Percentiles rank a stretch among this genome's conserved stretches.
phyloP scores from a whole-genome alignment of 2,888 invertebrate genomes.

The Chalcis sispes region DNA sequence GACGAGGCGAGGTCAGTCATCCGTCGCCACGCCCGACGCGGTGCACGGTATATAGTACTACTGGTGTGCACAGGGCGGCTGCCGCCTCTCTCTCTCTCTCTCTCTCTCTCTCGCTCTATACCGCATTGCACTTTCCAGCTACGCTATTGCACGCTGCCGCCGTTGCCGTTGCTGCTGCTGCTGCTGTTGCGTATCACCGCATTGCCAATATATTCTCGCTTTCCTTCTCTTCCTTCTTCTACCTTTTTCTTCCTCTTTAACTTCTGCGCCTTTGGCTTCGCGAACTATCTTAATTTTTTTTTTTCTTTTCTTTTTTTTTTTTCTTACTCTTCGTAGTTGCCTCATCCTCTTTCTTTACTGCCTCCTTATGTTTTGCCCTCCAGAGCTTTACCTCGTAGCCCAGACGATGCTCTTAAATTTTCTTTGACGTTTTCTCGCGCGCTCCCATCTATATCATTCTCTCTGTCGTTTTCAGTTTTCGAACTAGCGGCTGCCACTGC shows the following conservation, averaged over 20 bases:
- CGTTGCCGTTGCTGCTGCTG: constrained; percentile 49
- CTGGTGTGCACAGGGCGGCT: constrained; percentile 39
- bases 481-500: background rate
- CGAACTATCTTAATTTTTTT: background rate
- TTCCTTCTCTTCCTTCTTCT: constrained; percentile 6
- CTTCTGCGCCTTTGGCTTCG: background rate
- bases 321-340: background rate
- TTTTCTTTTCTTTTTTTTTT: constrained; percentile 7
- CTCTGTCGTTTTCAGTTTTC: background rate
- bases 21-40: constrained; percentile 70
- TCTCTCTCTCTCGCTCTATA: constrained; percentile 54
- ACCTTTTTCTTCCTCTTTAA: constrained; percentile 16
- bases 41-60: constrained; percentile 64
- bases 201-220: constrained; percentile 61
- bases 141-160: constrained; percentile 62
- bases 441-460: background rate
- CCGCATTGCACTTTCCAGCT: constrained; percentile 67
- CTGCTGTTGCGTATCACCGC: constrained; percentile 65
- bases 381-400: background rate
- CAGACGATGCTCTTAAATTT: constrained; percentile 48
- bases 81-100: no score
- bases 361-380: background rate
- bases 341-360: constrained; percentile 9
- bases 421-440: constrained; percentile 37
- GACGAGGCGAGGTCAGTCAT: constrained; percentile 68